A percentile compares a stretch with the other conserved stretches of the same genome.
Conservation (phyloP, 2,888 invertebrate species). For the Macrophya annulata region DNA sequence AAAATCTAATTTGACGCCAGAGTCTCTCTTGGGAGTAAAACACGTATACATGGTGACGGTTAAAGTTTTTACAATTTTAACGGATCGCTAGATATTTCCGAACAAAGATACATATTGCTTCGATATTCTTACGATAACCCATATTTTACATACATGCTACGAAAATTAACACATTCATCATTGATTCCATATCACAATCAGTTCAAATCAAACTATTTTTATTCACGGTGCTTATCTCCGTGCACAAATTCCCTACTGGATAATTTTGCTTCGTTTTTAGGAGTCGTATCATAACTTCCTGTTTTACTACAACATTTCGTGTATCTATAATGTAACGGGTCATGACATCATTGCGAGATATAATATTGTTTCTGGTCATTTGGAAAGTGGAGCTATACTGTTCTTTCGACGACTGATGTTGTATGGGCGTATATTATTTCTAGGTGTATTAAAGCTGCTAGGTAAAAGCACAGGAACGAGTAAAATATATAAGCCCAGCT, state of each 20-base stretch:
- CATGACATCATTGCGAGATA: not conserved
- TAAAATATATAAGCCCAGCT: not conserved
- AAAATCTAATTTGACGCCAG: constrained; percentile 19
- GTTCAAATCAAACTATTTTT: not conserved
- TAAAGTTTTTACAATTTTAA: not conserved
- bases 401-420: not conserved
- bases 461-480: not conserved
- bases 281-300: not conserved
- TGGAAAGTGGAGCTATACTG: not conserved
- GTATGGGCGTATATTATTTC: not conserved
- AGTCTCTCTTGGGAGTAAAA: not conserved
- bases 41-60: not conserved
- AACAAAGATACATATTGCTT: not conserved
- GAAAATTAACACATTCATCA: not conserved
- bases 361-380: not conserved
- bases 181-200: not conserved
- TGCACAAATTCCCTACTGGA: not conserved
- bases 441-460: not conserved
- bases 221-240: too few relatives aligned
- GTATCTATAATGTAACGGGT: not conserved
- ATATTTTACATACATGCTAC: not conserved
- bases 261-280: not conserved
- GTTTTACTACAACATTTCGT: not conserved
- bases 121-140: not conserved
- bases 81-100: not conserved